Conservation (phyloP, 1,140 invertebrate species). For the Caerostris extrusa region DNA sequence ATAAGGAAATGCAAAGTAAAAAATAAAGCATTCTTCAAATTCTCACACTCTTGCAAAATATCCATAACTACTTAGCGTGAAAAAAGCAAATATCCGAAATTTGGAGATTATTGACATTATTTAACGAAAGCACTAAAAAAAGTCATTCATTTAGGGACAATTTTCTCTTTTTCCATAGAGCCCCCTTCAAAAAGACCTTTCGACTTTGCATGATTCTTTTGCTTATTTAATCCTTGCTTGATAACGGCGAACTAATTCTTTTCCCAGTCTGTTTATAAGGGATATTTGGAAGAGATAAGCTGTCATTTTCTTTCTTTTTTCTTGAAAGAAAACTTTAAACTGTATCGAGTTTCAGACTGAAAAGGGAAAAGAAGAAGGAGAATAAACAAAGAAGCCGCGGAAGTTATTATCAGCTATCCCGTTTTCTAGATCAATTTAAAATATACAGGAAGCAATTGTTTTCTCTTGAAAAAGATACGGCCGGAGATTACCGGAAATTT, state of each 20-base stretch:
- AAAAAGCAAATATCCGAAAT: too few relatives aligned
- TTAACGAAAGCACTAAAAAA: too few relatives aligned
- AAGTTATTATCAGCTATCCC: conserved; percentile 58
- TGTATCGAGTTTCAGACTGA: conserved; percentile 21
- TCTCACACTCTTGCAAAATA: too few relatives aligned
- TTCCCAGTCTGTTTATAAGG: background rate
- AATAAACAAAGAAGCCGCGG: conserved; percentile 50
- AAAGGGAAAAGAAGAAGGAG: background rate
- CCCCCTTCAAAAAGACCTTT: background rate
- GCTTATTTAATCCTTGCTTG: conserved; percentile 17
- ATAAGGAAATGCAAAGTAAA: too few relatives aligned
- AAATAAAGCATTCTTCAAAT: too few relatives aligned
- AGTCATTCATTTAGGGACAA: too few relatives aligned
- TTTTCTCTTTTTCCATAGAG: background rate
- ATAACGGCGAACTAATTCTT: conserved; percentile 45
- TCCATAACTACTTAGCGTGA: too few relatives aligned
- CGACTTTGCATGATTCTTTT: background rate
- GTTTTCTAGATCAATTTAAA: conserved; percentile 57
- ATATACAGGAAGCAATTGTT: conserved; percentile 67
- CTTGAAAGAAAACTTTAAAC: conserved; percentile 6
- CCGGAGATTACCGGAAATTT: conserved; percentile 44
- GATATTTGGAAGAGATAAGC: background rate
- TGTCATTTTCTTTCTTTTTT: background rate
- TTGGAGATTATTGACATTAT: too few relatives aligned
- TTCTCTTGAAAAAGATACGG: conserved; percentile 53